These are phyloP conservation scores for Lutjanus argentimaculatus DNA, from an alignment of 2,797 vertebrate species.

Conservation along the genomic window DNA sequence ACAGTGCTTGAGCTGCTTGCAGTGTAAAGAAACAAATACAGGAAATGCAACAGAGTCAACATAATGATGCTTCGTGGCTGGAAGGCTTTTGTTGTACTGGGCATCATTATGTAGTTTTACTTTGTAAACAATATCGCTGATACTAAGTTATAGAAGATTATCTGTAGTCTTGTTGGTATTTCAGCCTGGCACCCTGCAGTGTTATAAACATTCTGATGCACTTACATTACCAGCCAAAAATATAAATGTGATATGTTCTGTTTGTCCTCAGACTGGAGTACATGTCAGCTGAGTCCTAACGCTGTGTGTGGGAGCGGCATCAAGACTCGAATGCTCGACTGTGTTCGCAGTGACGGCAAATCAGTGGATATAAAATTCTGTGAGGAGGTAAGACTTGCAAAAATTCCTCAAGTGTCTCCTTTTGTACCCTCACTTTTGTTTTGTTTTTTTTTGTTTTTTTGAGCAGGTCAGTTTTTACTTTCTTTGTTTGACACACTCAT, in stretches of 20 bases:
- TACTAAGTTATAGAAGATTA: neutral
- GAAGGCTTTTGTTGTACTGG: too few species aligned
- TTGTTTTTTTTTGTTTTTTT: neutral
- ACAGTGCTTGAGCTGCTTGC: neutral
- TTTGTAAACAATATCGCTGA: neutral
- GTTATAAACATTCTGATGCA: neutral
- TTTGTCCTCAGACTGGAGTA: slow-evolving; percentile 94
- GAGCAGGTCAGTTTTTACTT: neutral
- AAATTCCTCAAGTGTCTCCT: neutral
- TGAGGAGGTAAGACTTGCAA: slow-evolving; percentile 88
- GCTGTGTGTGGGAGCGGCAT: slow-evolving; percentile 94
- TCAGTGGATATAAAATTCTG: slow-evolving; percentile 96
- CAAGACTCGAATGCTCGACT: slow-evolving; percentile 97
- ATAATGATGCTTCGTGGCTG: neutral
- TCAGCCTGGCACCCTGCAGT: neutral
- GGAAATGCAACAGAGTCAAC: neutral
- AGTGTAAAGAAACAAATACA: neutral
- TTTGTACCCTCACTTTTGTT: neutral
- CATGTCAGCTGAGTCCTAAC: slow-evolving; percentile 95
- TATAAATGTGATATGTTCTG: neutral
- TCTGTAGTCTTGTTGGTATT: neutral
- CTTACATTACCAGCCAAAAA: neutral
- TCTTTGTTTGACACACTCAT: slow-evolving; percentile 17
- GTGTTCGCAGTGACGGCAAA: slow-evolving; percentile 96
- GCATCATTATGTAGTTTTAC: too few species aligned